Percentiles rank a stretch among this genome's conserved stretches.
These are phyloP conservation scores for Teleiodes luculella DNA, from an alignment of 2,888 invertebrate genomes.

Conservation along the genomic window DNA sequence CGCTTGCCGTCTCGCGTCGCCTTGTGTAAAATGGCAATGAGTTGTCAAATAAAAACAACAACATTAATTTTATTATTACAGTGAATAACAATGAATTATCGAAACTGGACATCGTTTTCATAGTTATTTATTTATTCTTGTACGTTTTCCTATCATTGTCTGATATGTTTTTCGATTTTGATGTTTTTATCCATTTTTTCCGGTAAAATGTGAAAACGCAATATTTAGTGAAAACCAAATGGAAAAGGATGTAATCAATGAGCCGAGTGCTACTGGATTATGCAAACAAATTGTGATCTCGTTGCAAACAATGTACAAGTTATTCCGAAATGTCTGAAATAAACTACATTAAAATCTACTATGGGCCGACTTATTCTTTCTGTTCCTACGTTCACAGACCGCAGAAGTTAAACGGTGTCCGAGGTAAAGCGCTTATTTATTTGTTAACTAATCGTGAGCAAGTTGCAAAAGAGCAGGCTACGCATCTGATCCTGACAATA, in stretches of 20 bases:
- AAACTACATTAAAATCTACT: slow-evolving; percentile 35
- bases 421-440: slow-evolving; percentile 25
- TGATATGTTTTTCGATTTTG: neutral
- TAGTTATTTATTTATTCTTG: neutral
- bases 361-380: slow-evolving; percentile 37
- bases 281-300: neutral
- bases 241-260: neutral
- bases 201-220: neutral
- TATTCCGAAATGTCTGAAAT: neutral
- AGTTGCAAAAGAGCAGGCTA: no score
- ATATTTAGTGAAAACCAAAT: neutral
- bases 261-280: neutral
- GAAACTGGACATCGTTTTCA: neutral
- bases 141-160: neutral
- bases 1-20: no score
- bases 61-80: no score
- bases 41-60: neutral
- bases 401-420: slow-evolving; percentile 35
- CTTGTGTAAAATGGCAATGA: no score
- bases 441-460: no score
- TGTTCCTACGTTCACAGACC: slow-evolving; percentile 35
- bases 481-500: no score
- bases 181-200: neutral
- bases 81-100: neutral
- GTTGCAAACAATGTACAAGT: neutral